Conservation (phyloP, 2,113 vertebrate species). For the Clarias macrocephalus region DNA sequence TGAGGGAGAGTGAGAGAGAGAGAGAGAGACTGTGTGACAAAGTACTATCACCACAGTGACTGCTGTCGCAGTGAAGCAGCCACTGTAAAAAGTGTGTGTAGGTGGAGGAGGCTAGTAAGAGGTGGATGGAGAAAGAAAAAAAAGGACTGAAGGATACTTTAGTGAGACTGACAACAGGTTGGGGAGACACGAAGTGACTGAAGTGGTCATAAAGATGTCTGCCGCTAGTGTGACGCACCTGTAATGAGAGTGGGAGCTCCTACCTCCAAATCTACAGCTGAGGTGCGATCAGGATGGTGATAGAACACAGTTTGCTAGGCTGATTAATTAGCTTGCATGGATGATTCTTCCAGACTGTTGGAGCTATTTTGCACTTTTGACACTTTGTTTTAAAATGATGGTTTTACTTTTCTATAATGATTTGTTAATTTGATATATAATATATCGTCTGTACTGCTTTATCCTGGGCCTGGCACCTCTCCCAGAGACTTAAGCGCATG, state of each 20-base stretch:
- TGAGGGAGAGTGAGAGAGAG: background rate
- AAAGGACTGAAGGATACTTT: constrained; percentile 29
- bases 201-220: background rate
- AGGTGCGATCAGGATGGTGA: background rate
- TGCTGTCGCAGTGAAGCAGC: constrained; percentile 13
- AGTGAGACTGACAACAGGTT: background rate
- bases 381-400: background rate
- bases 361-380: background rate
- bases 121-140: constrained; percentile 11
- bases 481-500: too few species aligned
- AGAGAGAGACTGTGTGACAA: constrained; percentile 7
- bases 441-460: too few species aligned
- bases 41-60: constrained; percentile 34
- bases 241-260: background rate
- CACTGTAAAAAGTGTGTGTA: constrained; percentile 26
- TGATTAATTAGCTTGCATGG: background rate
- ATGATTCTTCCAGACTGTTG: background rate
- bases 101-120: constrained; percentile 32
- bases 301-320: background rate
- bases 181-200: background rate
- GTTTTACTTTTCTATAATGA: background rate
- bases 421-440: background rate
- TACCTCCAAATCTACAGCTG: background rate
- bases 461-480: too few species aligned
- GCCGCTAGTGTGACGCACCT: background rate